Conservation (phyloP, 1,140 invertebrate species). For the Hylaeus volcanicus region DNA sequence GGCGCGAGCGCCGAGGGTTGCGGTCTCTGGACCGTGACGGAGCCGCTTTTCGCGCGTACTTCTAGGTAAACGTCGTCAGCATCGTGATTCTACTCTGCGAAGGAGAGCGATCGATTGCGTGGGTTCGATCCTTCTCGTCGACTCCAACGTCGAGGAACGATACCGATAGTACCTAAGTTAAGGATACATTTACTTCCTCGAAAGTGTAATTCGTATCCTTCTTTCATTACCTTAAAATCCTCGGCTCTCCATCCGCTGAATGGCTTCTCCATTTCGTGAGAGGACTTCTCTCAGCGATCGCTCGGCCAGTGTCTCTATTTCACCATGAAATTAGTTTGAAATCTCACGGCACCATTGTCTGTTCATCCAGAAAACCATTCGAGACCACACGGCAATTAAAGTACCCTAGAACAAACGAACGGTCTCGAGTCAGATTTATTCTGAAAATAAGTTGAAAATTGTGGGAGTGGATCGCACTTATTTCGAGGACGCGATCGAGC, state of each 20-base stretch:
- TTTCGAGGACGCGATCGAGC: too few relatives aligned
- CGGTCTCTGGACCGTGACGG: constrained; percentile 69
- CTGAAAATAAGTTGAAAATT: background rate
- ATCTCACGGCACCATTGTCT: constrained; percentile 13
- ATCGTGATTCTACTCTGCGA: constrained; percentile 35
- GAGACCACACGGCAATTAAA: constrained; percentile 1
- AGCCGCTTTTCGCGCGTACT: constrained; percentile 48
- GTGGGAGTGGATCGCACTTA: too few relatives aligned
- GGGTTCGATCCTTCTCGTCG: constrained; percentile 29
- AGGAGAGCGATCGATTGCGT: constrained; percentile 37
- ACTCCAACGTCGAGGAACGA: too few relatives aligned
- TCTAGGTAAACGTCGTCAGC: constrained; percentile 62
- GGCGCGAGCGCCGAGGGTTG: constrained; percentile 65
- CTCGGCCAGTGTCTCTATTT: background rate
- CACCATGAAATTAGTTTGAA: constrained; percentile 37
- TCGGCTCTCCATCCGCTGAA: too few relatives aligned
- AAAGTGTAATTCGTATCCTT: too few relatives aligned
- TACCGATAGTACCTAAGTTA: too few relatives aligned
- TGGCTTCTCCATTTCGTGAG: background rate
- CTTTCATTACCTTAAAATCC: too few relatives aligned
- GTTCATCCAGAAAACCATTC: constrained; percentile 26
- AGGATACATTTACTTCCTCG: too few relatives aligned
- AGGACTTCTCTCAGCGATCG: background rate
- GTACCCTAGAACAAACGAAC: too few relatives aligned
- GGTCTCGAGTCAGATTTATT: background rate